Evolutionary conservation across 2,113 vertebrate species (phyloP), one percentile per base, ranked within the genome.

Genomic region (Aegypius monachus): DNA sequence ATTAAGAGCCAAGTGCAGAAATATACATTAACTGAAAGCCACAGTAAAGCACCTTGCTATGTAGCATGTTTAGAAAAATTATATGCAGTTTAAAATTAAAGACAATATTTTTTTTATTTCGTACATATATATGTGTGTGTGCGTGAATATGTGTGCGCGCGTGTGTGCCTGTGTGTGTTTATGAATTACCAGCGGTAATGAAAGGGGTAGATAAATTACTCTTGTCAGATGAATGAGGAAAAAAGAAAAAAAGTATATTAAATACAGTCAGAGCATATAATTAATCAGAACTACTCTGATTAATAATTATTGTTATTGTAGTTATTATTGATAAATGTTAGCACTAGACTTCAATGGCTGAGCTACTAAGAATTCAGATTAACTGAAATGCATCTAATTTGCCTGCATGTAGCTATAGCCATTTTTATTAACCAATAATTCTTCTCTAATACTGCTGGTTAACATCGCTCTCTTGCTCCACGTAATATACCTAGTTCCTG

Each of bases 281-380:
- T 97, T 97, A 97, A 97, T 96, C 96, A 97, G 66, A 95, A 61
- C 74, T 86, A 53, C 70, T 91, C 86, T 96, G 94, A 97, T 97
- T 97, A 97, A 92, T 95, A 97, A 97, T 97, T 96, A 97, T 95
- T 92, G 48, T 94, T 97, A 97, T 97, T 97, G 93, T 91, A 94
- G 77, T 96, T 97, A 95, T 97, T 97, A 95, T 93, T 97, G 90
- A 96, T 73, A 94, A 98, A 97, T 88, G 58, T 86, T 91, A 71
- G 38, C 87, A 96, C 87, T 93, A 91, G 70, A 80, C 74, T 96
- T 97, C 86, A 95, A 81, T 78, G 73, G 81, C 71, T 96, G 84
- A 94, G 78, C 77, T 90, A 67, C 86, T 97, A 96, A 97, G 81
- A 95, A 97, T 96, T 96, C 91, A 96, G 94, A 96, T 95, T 95